These are phyloP conservation scores for Ataeniobius toweri DNA, from an alignment of 2,797 vertebrate genomes.

Conservation along the genomic window DNA sequence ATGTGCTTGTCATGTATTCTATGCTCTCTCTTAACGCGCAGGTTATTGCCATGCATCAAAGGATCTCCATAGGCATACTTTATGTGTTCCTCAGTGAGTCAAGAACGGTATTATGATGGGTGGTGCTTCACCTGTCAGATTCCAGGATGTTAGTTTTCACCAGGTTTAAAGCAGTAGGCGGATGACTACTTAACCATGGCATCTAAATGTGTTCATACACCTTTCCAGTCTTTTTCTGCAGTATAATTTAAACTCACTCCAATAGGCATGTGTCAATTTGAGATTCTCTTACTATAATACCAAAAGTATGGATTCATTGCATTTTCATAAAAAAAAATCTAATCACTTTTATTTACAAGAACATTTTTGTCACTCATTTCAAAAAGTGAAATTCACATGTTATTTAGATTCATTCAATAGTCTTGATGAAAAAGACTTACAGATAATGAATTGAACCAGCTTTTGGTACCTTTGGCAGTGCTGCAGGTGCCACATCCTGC, in stretches of 20 bases:
- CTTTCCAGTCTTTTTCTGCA: neutral
- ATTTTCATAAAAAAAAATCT: too few relatives aligned
- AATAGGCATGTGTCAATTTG: too few relatives aligned
- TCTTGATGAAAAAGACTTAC: too few relatives aligned
- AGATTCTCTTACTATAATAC: too few relatives aligned
- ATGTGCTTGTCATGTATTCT: constrained; percentile 17
- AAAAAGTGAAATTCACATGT: too few relatives aligned
- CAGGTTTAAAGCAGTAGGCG: constrained; percentile 7
- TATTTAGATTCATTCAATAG: too few relatives aligned
- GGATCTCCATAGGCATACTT: neutral
- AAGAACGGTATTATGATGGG: constrained; percentile 20
- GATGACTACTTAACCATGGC: constrained; percentile 4
- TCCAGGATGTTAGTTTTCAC: neutral
- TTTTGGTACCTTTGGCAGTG: too few relatives aligned
- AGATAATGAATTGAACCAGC: too few relatives aligned
- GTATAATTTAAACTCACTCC: neutral
- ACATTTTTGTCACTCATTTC: too few relatives aligned
- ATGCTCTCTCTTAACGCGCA: constrained; percentile 17
- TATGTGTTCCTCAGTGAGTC: constrained; percentile 10
- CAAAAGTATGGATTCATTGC: too few relatives aligned
- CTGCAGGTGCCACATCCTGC: too few relatives aligned
- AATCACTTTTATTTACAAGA: too few relatives aligned
- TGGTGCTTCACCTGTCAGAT: constrained; percentile 3
- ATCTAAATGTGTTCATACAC: neutral
- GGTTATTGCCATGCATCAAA: constrained; percentile 41